A percentile compares a stretch with the other conserved stretches of the same genome.
These are phyloP conservation scores for Pluvianellus socialis DNA, from an alignment of 2,113 vertebrate genomes.

Conservation along the genomic window DNA sequence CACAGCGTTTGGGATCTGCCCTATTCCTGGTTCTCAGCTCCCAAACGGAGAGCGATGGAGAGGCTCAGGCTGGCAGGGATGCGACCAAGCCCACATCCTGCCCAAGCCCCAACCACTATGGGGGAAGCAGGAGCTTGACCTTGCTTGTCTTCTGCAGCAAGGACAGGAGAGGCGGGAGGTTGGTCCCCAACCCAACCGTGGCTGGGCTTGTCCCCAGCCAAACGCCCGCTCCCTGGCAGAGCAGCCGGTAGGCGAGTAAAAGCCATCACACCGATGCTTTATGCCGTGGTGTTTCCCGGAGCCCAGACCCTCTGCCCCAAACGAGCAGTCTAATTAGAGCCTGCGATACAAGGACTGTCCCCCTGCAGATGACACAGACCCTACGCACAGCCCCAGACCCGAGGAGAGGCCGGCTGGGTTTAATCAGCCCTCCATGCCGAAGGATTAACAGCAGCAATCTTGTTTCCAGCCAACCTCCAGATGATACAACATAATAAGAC, in stretches of 20 bases:
- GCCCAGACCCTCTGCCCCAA: neutral
- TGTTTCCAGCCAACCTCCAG: conserved; percentile 43
- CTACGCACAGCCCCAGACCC: neutral
- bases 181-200: neutral
- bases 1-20: too few species aligned
- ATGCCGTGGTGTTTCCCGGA: fast-evolving
- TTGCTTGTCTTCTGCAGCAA: neutral
- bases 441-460: conserved; percentile 64
- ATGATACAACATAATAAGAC: conserved; percentile 61
- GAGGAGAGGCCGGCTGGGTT: neutral
- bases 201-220: neutral
- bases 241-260: neutral
- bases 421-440: neutral
- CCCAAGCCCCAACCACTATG: fast-evolving
- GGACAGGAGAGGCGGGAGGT: neutral
- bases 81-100: neutral
- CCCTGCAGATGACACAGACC: neutral
- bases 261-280: fast-evolving
- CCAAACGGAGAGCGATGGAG: too few species aligned
- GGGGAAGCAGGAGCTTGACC: neutral
- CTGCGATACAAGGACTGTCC: neutral
- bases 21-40: neutral
- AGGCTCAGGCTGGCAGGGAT: neutral
- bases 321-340: neutral
- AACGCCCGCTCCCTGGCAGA: neutral